These are phyloP conservation scores for Zoanthus sociatus DNA, from an alignment of 92 coral and sea anemone genomes.

Conservation along the genomic window DNA sequence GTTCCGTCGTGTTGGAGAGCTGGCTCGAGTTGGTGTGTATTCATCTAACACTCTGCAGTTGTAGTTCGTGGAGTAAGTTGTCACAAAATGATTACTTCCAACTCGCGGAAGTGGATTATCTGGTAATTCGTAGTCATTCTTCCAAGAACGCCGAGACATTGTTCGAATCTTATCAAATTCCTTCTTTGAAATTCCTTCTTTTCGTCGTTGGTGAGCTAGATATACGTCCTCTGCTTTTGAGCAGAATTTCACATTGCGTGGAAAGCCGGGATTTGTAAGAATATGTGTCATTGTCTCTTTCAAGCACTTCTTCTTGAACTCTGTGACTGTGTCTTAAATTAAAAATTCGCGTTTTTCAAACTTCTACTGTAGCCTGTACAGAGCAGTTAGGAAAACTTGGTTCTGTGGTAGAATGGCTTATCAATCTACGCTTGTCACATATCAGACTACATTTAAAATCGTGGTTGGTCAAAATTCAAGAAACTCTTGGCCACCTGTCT, in stretches of 20 bases:
- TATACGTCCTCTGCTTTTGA: conserved; percentile 81
- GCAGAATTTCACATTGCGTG: conserved; percentile 77
- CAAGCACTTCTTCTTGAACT: neutral
- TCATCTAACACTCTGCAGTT: conserved; percentile 77
- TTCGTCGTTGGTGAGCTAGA: conserved; percentile 61
- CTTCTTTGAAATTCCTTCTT: conserved; percentile 65
- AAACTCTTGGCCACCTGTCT: neutral
- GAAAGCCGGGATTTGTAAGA: conserved; percentile 80
- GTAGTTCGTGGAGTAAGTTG: conserved; percentile 84
- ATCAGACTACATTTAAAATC: neutral
- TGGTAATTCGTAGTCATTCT: conserved; percentile 81
- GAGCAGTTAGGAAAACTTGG: no score
- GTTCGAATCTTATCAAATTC: conserved; percentile 89
- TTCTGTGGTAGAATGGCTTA: no score
- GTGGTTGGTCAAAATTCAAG: neutral
- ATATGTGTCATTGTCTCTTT: conserved; percentile 79
- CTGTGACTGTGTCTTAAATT: neutral
- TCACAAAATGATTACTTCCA: conserved; percentile 72
- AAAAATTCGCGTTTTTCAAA: neutral
- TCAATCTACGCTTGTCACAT: neutral
- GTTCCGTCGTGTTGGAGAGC: conserved; percentile 98
- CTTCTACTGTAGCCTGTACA: neutral
- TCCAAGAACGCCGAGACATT: conserved; percentile 90
- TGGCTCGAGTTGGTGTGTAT: conserved; percentile 80
- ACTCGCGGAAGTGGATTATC: conserved; percentile 86